Evolutionary conservation across 1,140 invertebrate genomes (phyloP).

Genomic region (Kradibia gibbosae): DNA sequence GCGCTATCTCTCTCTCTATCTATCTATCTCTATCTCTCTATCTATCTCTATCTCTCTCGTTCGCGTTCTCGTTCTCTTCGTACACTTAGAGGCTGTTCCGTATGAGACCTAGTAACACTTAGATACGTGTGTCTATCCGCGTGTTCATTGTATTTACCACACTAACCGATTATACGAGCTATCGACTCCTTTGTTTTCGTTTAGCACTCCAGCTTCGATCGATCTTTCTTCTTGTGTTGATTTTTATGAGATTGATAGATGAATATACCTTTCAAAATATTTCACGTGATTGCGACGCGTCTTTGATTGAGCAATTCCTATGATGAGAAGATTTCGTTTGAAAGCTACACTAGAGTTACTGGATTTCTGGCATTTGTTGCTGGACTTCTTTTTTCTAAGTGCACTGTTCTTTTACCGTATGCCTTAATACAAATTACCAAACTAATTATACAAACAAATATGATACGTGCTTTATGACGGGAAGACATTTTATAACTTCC

Average conservation of each 20-base stretch:
- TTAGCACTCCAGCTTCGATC: background rate
- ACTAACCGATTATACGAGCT: constrained; percentile 7
- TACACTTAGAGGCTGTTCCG: background rate
- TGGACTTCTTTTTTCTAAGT: no score
- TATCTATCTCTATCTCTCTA: background rate
- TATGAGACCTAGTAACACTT: background rate
- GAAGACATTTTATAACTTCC: no score
- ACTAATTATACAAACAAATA: no score
- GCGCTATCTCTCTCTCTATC: background rate
- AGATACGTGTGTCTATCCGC: background rate
- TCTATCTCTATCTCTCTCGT: constrained; percentile 7
- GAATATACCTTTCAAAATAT: background rate
- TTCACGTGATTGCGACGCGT: no score
- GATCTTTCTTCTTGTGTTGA: background rate
- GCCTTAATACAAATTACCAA: no score
- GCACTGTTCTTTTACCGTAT: no score
- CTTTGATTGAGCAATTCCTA: background rate
- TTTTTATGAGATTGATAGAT: background rate
- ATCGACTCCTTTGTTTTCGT: constrained; percentile 11
- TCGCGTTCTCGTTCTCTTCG: background rate
- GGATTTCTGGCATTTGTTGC: no score
- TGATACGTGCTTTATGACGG: no score
- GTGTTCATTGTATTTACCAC: constrained; percentile 1
- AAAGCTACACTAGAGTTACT: no score
- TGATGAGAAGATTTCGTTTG: background rate